phyloP scores from a whole-genome alignment of 2,888 invertebrate genomes.

The Pseudococcus jackbeardsleyi region DNA sequence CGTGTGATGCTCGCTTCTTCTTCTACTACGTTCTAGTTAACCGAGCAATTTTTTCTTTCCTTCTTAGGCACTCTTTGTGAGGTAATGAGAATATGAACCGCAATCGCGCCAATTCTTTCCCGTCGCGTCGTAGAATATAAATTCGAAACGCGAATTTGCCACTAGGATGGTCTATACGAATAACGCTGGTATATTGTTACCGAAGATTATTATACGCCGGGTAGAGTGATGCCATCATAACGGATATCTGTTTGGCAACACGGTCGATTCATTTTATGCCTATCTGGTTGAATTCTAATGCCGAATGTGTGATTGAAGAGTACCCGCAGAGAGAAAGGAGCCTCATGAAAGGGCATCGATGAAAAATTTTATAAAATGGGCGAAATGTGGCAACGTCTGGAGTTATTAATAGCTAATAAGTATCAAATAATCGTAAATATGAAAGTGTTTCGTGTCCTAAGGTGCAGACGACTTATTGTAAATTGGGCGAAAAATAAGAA shows the following conservation, averaged over 20 bases:
- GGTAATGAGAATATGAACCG: constrained; percentile 24
- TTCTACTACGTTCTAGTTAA: constrained; percentile 6
- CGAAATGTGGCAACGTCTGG: neutral
- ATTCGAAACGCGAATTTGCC: constrained; percentile 32
- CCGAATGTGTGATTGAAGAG: neutral
- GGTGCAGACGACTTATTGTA: no score
- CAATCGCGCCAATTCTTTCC: constrained; percentile 6
- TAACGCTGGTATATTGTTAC: neutral
- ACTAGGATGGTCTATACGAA: neutral
- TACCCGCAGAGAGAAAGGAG: neutral
- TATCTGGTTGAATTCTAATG: neutral
- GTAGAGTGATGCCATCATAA: neutral
- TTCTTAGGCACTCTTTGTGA: neutral
- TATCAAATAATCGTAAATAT: no score
- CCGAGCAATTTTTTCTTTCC: neutral
- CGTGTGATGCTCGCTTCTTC: constrained; percentile 18
- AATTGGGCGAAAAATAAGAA: no score
- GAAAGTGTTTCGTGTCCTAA: no score
- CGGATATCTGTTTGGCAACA: constrained; percentile 1
- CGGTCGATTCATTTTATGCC: neutral
- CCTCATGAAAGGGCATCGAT: neutral
- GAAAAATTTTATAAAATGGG: neutral
- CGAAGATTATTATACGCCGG: neutral
- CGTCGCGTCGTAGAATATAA: neutral
- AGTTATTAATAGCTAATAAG: neutral